These are phyloP conservation scores for Drosophila putrida DNA, from an alignment of 2,888 invertebrate species.

Conservation along the genomic window DNA sequence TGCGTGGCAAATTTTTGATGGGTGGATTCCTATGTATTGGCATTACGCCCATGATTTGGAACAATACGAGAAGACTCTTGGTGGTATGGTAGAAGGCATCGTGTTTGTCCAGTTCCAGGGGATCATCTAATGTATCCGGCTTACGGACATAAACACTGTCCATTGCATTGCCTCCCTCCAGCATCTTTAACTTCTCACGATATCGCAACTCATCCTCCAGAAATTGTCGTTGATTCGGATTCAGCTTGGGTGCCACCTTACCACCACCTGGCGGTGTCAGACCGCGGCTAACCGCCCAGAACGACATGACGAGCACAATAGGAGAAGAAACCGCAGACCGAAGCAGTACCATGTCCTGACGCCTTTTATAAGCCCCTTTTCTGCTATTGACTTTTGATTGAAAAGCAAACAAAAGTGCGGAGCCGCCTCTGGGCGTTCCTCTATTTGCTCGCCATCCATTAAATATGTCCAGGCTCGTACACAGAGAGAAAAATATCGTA, in stretches of 20 bases:
- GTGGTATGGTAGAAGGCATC: constrained; percentile 91
- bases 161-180: constrained; percentile 64
- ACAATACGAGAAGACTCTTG: constrained; percentile 89
- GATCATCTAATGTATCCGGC: constrained; percentile 86
- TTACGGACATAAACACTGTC: constrained; percentile 82
- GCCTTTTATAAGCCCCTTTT: constrained; percentile 45
- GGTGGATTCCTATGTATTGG: constrained; percentile 89
- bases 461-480: constrained; percentile 53
- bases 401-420: constrained; percentile 71
- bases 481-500: too few relatives aligned
- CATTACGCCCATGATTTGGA: constrained; percentile 92
- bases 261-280: constrained; percentile 58
- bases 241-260: constrained; percentile 83
- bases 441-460: constrained; percentile 66
- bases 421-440: constrained; percentile 58
- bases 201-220: constrained; percentile 84
- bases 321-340: neutral
- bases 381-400: constrained; percentile 79
- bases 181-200: constrained; percentile 79
- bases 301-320: constrained; percentile 72
- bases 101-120: constrained; percentile 88
- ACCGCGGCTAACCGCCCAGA: constrained; percentile 80
- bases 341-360: constrained; percentile 14
- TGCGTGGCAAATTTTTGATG: constrained; percentile 86
- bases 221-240: constrained; percentile 85